These are phyloP conservation scores for Dascyllus trimaculatus DNA, from an alignment of 2,113 vertebrate species.

Conservation along the genomic window DNA sequence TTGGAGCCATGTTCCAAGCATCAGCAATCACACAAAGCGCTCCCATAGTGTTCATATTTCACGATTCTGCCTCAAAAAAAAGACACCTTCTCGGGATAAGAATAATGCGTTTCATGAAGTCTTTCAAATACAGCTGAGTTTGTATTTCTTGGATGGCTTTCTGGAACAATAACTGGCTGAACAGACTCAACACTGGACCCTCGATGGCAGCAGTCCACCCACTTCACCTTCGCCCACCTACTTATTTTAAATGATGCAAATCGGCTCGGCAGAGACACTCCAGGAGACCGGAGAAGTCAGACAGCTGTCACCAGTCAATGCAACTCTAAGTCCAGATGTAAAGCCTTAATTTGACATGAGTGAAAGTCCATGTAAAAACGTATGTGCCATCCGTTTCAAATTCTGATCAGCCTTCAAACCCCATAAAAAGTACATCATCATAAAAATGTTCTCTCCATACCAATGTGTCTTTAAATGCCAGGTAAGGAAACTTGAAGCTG, in stretches of 20 bases:
- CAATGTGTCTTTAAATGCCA: too few relatives aligned
- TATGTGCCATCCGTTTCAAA: not conserved
- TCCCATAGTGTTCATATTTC: slow-evolving; percentile 37
- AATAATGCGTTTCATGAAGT: slow-evolving; percentile 47
- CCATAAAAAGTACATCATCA: slow-evolving; percentile 2
- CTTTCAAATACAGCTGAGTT: slow-evolving; percentile 45
- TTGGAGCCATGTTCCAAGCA: not conserved
- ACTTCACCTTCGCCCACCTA: slow-evolving; percentile 31
- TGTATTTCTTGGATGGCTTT: slow-evolving; percentile 58
- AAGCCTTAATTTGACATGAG: slow-evolving; percentile 43
- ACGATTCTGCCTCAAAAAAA: slow-evolving; percentile 40
- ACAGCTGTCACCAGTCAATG: slow-evolving; percentile 2
- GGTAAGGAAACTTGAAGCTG: not conserved
- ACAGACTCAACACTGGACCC: slow-evolving; percentile 29
- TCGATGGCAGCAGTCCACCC: slow-evolving; percentile 2
- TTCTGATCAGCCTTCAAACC: slow-evolving; percentile 14
- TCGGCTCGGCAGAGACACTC: slow-evolving; percentile 6
- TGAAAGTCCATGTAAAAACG: slow-evolving; percentile 32
- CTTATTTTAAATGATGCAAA: slow-evolving; percentile 48
- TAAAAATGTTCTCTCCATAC: not conserved
- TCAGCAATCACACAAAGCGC: slow-evolving; percentile 40
- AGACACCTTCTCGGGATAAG: slow-evolving; percentile 29
- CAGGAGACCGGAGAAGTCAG: slow-evolving; percentile 38
- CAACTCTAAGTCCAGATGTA: slow-evolving; percentile 27
- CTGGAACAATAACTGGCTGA: slow-evolving; percentile 40